Evolutionary conservation across 2,113 vertebrate genomes (phyloP).

Genomic region (Aegypius monachus): DNA sequence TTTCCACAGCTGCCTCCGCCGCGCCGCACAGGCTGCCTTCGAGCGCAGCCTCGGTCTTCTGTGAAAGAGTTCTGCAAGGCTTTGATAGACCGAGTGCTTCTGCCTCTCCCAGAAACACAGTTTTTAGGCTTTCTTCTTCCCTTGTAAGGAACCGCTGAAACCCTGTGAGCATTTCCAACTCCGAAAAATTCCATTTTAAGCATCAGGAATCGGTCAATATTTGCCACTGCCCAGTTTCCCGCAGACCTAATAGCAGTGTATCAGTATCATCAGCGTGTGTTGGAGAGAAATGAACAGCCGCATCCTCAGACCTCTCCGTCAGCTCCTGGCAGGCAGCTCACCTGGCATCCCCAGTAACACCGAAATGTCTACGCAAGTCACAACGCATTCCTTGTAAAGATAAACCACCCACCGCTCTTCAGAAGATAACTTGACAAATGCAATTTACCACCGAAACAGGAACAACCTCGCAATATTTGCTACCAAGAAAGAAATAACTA

Average conservation of each 20-base stretch:
- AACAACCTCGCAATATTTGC: background rate
- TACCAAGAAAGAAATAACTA: background rate
- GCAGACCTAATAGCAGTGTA: rapidly evolving
- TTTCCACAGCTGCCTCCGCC: background rate
- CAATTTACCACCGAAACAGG: background rate
- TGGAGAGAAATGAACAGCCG: background rate
- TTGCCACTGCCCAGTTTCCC: background rate
- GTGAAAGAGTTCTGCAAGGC: background rate
- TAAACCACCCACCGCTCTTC: background rate
- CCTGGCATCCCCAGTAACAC: background rate
- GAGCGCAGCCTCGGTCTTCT: background rate
- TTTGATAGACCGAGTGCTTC: background rate
- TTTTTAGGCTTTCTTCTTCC: background rate
- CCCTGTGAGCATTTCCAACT: background rate
- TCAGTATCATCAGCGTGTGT: rapidly evolving
- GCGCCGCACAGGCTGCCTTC: background rate
- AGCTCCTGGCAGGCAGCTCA: background rate
- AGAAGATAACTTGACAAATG: background rate
- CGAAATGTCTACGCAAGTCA: rapidly evolving
- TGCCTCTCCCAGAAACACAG: background rate
- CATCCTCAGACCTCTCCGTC: background rate
- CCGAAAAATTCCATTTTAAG: background rate
- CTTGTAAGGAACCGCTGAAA: background rate
- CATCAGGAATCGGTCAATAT: background rate
- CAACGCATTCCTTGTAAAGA: background rate